Evolutionary conservation across 2,113 vertebrate genomes (phyloP), one percentile per base, ranked within the genome.

Genomic region (Elephas maximus): DNA sequence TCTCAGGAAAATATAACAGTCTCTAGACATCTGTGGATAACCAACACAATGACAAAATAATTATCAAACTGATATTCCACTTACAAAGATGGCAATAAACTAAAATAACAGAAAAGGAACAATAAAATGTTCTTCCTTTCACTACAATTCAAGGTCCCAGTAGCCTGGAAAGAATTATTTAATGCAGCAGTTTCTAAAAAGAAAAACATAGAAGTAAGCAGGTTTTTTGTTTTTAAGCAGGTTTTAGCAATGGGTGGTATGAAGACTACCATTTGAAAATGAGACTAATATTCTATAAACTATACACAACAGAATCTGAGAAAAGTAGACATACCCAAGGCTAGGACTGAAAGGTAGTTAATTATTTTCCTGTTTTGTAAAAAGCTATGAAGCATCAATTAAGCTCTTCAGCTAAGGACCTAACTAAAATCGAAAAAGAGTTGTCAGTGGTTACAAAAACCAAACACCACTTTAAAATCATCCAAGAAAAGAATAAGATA

Each of bases 121-220:
- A 88, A 96, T 51, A 78, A 81, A 67, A 80, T 71, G 28, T 73
- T 77, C 26, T 95, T 93, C 74, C 51, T 92, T 84, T 2, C 0
- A 90, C 45, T 93, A 57, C 48, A 2, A 44, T 10, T 74, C 7
- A 92, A 96, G 0, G 3, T 84, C 14, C 69, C 91, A 0, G 0
- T 0, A 14, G n/a, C n/a, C 69, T 4, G 8, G 1, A 53, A 73
- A 44, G 48, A 67, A 73, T 96, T 79, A 86, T 87, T 91, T 78
- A 87, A 57, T 91, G 71, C 57, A 71, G 88, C 0, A 0, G 5
- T 80, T 96, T 90, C 95, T 94, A 86, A 96, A 96, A 82, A 57
- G 51, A 84, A 67, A 86, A 93, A 96, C 96, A 96, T 23, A 0
- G 93, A 98, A 96, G 23, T 80, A 91, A 44, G 95, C 30, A 5